phyloP scores from a whole-genome alignment of 2,113 vertebrate species.

The Poecilia latipinna region DNA sequence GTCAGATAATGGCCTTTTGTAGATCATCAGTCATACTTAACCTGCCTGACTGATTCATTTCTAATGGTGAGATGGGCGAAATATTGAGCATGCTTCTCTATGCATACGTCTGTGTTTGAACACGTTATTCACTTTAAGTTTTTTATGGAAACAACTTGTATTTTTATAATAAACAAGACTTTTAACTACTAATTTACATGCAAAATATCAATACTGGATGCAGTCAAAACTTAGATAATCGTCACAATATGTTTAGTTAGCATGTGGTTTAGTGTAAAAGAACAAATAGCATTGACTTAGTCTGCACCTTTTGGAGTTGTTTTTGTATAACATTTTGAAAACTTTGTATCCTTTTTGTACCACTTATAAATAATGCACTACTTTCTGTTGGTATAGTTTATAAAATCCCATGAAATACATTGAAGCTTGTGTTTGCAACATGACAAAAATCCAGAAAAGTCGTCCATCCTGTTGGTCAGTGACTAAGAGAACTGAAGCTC shows the following conservation, averaged over 20 bases:
- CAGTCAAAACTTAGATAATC: neutral
- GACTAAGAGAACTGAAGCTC: no score
- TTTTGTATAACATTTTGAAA: no score
- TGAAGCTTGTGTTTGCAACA: no score
- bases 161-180: neutral
- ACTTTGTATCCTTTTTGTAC: no score
- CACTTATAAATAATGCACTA: no score
- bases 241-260: neutral
- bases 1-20: conserved; percentile 52
- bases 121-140: neutral
- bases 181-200: neutral
- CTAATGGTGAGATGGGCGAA: neutral
- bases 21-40: conserved; percentile 58
- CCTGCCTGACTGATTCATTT: conserved; percentile 24
- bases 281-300: neutral
- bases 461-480: no score
- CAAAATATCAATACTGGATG: neutral
- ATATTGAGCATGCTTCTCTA: neutral
- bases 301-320: no score
- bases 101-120: neutral
- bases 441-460: no score
- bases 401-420: no score
- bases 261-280: neutral
- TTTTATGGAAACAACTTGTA: neutral
- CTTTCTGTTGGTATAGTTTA: no score